Conservation (phyloP, 1,140 invertebrate species). For the Drosophila simulans region DNA sequence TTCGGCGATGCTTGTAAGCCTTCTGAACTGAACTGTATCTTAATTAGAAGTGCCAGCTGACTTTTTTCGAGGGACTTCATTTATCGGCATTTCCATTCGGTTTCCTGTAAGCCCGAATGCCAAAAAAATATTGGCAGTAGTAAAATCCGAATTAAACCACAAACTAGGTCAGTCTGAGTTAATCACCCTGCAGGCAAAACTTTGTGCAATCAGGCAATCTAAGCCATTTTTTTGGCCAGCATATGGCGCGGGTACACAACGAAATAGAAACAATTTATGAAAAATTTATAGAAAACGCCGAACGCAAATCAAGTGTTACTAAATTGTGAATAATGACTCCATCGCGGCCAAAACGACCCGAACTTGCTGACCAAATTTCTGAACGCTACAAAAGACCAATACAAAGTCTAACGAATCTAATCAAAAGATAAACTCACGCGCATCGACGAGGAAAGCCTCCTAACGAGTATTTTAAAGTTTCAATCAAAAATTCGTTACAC, state of each 20-base stretch:
- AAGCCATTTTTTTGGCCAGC: conserved; percentile 21
- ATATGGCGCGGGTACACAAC: conserved; percentile 9
- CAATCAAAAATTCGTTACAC: conserved; percentile 82
- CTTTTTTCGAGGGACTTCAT: background rate
- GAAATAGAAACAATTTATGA: conserved; percentile 72
- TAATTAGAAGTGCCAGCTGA: conserved; percentile 71
- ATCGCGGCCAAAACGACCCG: conserved; percentile 35
- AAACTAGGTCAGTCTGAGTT: conserved; percentile 35
- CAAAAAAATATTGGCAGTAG: too few species aligned
- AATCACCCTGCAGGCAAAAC: conserved; percentile 21
- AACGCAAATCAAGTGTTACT: conserved; percentile 82
- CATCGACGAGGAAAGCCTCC: conserved; percentile 67
- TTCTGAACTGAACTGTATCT: conserved; percentile 52
- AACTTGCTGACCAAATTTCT: conserved; percentile 57
- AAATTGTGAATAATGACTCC: conserved; percentile 83
- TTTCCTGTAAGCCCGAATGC: background rate
- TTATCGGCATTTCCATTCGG: background rate
- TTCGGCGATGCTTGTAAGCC: conserved; percentile 10
- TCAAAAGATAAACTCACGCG: conserved; percentile 82
- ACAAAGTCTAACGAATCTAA: conserved; percentile 82
- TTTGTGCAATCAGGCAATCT: conserved; percentile 48
- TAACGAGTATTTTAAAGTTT: conserved; percentile 83
- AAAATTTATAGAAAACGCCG: conserved; percentile 74
- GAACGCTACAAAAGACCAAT: conserved; percentile 71
- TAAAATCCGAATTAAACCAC: conserved; percentile 20